Conservation (phyloP, 1,140 invertebrate species). For the Pissodes strobi region DNA sequence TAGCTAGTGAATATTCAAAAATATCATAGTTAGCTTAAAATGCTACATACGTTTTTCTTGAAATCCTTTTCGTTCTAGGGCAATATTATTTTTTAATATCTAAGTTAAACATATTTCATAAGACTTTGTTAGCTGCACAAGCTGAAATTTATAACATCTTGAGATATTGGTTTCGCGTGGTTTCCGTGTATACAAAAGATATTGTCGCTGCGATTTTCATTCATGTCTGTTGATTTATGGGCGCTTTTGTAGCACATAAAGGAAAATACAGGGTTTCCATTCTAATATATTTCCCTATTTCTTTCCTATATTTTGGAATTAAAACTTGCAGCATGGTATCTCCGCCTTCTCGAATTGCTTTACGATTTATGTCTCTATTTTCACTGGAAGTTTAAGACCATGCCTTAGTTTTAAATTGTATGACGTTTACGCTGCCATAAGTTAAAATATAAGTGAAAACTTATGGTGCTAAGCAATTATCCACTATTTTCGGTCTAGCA, state of each 20-base stretch:
- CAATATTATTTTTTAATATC: slow-evolving; percentile 5
- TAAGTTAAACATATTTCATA: slow-evolving; percentile 1
- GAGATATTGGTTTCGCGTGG: slow-evolving; percentile 15
- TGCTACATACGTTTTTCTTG: too few species aligned
- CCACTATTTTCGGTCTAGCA: too few species aligned
- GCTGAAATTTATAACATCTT: slow-evolving; percentile 15
- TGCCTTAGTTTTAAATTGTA: too few species aligned
- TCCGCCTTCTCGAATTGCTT: neutral
- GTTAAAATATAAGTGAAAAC: too few species aligned
- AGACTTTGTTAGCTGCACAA: neutral
- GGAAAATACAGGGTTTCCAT: neutral
- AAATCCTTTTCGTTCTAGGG: too few species aligned
- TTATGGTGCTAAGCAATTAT: too few species aligned
- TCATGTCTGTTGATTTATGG: slow-evolving; percentile 21
- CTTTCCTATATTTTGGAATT: neutral
- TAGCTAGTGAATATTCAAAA: too few species aligned
- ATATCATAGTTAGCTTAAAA: too few species aligned
- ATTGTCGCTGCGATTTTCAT: slow-evolving; percentile 15
- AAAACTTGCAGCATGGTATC: too few species aligned
- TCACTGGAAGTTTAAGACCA: too few species aligned
- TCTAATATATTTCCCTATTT: neutral
- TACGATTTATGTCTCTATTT: slow-evolving; percentile 3
- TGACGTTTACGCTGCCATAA: too few species aligned
- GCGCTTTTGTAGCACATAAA: neutral
- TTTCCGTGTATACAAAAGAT: slow-evolving; percentile 1